phyloP scores from a whole-genome alignment of 2,888 invertebrate genomes.

The Myopa testacea region DNA sequence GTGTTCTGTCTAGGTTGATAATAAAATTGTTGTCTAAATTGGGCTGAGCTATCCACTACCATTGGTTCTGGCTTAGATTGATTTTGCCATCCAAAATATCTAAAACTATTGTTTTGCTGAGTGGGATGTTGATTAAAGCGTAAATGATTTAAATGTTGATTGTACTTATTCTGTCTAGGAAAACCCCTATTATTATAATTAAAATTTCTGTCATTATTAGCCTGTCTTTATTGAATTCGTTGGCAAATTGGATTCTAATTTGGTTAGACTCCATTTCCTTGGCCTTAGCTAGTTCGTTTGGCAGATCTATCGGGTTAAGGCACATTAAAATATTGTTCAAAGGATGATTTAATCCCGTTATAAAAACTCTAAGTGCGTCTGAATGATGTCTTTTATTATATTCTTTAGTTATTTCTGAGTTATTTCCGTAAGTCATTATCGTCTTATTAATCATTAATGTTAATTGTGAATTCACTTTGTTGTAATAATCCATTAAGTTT shows the following conservation, averaged over 20 bases:
- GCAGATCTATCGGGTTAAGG: neutral
- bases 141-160: constrained; percentile 11
- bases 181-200: constrained; percentile 5
- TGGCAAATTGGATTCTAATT: constrained; percentile 2
- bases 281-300: constrained; percentile 15
- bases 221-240: neutral
- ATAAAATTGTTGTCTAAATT: neutral
- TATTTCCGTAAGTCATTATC: constrained; percentile 35
- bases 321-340: constrained; percentile 8
- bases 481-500: constrained; percentile 35
- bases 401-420: constrained; percentile 20
- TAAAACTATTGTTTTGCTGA: constrained; percentile 12
- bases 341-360: too few relatives aligned
- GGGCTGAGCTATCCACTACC: constrained; percentile 2
- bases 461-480: constrained; percentile 12
- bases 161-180: neutral
- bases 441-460: constrained; percentile 14
- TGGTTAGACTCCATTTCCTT: constrained; percentile 18
- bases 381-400: constrained; percentile 29
- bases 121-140: constrained; percentile 8
- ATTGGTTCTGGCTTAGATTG: constrained; percentile 17
- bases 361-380: too few relatives aligned
- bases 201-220: neutral
- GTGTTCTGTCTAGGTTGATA: neutral
- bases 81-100: constrained; percentile 6